Evolutionary conservation across 2,888 invertebrate species (phyloP), one percentile per base, ranked within the genome.

Genomic region (Ctenicera cuprea): DNA sequence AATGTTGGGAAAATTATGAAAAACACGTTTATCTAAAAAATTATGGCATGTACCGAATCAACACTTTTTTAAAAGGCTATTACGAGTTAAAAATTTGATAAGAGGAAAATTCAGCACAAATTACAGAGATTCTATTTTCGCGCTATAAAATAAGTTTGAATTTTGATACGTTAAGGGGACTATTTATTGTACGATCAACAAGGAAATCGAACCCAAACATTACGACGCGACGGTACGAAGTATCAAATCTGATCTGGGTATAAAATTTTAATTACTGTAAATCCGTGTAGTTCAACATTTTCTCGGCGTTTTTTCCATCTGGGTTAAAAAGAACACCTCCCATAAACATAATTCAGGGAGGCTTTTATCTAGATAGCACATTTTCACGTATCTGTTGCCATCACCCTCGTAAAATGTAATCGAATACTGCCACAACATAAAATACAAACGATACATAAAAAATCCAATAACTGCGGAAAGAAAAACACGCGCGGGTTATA

Each of bases 391-490:
- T 41, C 59, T 59, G 38, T 41, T 38, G 52, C 26, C 22, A 69
- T 50, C 43, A 18, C 48, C 61, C 33, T 30, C 61, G 37, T 67
- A 52, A 62, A 48, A 45, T 69, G 14, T 62, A 62, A 69, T 69
- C 59, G 69, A 69, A 50, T 50, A 48, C 38, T 67, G 57, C 30
- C 30, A 57, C 57, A 45, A 57, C 45, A 45, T 59, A 57, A 67
- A 67, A 43, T 52, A 59, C 30, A 50, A 61, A 48, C 45, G 30
- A 59, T 38, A 69, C 43, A 69, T 62, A 62, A 69, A 62, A 62
- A 62, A 50, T 69, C 61, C 69, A 69, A 69, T 69, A 69, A 69
- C 61, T 43, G 67, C 57, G 48, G 48, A 63, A 69, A 69, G 59
- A 48, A 69, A 67, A 61, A 69, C 69, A 69, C 62, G 59, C 59